Evolutionary conservation across 2,797 vertebrate species (phyloP), one percentile per base, ranked within the genome.

Genomic region (Hapalemur alaotrensis): DNA sequence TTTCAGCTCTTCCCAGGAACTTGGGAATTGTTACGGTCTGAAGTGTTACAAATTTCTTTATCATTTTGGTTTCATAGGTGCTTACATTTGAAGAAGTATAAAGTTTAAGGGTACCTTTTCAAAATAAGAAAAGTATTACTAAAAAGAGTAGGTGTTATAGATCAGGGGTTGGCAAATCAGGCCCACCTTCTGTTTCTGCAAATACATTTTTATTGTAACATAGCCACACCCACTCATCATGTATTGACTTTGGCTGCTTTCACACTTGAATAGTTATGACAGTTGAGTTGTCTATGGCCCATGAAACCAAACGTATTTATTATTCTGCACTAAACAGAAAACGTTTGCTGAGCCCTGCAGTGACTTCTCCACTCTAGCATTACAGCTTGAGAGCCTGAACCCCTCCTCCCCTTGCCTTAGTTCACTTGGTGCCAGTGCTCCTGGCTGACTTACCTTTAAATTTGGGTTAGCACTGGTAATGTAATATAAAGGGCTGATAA

Each of bases 41-140:
- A 93, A 94, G 91, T 89, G 54, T 67, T n/a, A 72, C 22, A 4
- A 32, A 59, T 94, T 92, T 92, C 80, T 88, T 41, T 78, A 9
- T 86, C 48, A 48, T 87, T 95, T 91, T 88, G 61, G 48, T 95
- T 89, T 95, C 57, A 80, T 83, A 67, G 54, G 75, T 94, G 20
- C 79, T 95, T 93, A 73, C 54, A 59, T 94, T 80, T 96, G 65
- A 95, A 67, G 88, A 94, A 46, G 43, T 73, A 30, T 78, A 95
- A 97, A 95, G 28, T n/a, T 92, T 95, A 83, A 91, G 78, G 69
- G 76, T 93, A 52, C 65, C 32, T 96, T 92, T 92, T 95, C 43
- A 88, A 87, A 93, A 63, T 80, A 75, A 95, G 65, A 85, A 96
- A 52, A 82, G 23, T 91, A 43, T 63, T 95, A 35, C 59, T 57